Percentiles rank a stretch among this genome's conserved stretches.
These are phyloP conservation scores for Lasioglossum marginatum DNA, from an alignment of 2,888 invertebrate species.

Conservation along the genomic window DNA sequence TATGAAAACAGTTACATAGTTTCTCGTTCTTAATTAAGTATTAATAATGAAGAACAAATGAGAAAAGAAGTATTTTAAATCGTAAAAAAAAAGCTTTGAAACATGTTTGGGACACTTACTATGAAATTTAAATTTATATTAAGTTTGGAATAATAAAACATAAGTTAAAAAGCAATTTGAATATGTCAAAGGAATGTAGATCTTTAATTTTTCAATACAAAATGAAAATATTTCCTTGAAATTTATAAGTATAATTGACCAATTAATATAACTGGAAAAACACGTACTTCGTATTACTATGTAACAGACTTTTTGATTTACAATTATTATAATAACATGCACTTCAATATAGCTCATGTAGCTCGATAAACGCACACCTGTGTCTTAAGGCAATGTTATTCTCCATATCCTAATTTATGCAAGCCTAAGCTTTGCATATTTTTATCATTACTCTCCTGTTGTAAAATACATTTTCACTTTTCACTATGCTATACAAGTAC, in stretches of 20 bases:
- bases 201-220: not conserved
- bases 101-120: not conserved
- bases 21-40: not conserved
- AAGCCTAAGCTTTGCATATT: conserved; percentile 27
- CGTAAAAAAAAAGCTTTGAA: not conserved
- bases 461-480: conserved; percentile 46
- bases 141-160: not conserved
- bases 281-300: conserved; percentile 14
- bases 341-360: conserved; percentile 52
- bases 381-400: conserved; percentile 76
- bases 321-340: conserved; percentile 25
- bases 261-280: conserved; percentile 30
- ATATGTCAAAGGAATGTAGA: not conserved
- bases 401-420: conserved; percentile 52
- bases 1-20: not conserved
- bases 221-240: conserved; percentile 46
- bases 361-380: conserved; percentile 66
- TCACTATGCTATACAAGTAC: conserved; percentile 34
- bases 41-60: conserved; percentile 11
- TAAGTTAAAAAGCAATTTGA: not conserved
- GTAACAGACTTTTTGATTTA: conserved; percentile 38
- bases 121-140: not conserved
- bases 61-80: not conserved
- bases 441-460: conserved; percentile 28
- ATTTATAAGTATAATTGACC: conserved; percentile 27